Conservation (phyloP, 2,888 invertebrate species). For the Trichopria drosophilae region DNA sequence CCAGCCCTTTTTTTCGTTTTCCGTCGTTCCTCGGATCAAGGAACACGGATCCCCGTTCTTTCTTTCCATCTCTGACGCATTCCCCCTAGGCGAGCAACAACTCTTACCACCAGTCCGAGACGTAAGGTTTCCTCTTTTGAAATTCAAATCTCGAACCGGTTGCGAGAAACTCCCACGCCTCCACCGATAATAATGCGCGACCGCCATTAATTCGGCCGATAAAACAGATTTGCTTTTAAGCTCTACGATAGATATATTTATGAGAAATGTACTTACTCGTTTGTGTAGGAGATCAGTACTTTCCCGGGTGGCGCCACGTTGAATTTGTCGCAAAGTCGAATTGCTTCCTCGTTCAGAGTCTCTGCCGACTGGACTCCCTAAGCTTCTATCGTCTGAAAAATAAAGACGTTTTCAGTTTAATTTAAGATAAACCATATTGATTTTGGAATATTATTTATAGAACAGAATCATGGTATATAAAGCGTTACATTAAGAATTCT, state of each 20-base stretch:
- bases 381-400: slow-evolving; percentile 27
- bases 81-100: slow-evolving; percentile 4
- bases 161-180: too few species aligned
- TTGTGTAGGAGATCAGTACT: slow-evolving; percentile 48
- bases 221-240: too few species aligned
- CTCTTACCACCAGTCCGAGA: too few species aligned
- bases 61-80: background rate
- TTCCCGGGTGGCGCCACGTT: slow-evolving; percentile 38
- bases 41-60: background rate
- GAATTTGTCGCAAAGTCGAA: slow-evolving; percentile 35
- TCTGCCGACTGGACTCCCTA: slow-evolving; percentile 43
- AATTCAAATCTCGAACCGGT: too few species aligned
- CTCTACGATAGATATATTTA: background rate
- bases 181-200: too few species aligned
- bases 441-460: too few species aligned
- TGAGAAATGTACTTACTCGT: slow-evolving; percentile 46
- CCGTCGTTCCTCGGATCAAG: background rate
- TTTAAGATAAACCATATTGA: too few species aligned
- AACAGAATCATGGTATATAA: too few species aligned
- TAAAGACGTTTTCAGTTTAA: background rate
- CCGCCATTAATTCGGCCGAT: too few species aligned
- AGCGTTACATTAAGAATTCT: too few species aligned
- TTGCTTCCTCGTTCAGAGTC: slow-evolving; percentile 46
- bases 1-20: background rate
- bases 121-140: too few species aligned